Evolutionary conservation across 2,888 invertebrate genomes (phyloP).

Genomic region (Poecilus cupreus): DNA sequence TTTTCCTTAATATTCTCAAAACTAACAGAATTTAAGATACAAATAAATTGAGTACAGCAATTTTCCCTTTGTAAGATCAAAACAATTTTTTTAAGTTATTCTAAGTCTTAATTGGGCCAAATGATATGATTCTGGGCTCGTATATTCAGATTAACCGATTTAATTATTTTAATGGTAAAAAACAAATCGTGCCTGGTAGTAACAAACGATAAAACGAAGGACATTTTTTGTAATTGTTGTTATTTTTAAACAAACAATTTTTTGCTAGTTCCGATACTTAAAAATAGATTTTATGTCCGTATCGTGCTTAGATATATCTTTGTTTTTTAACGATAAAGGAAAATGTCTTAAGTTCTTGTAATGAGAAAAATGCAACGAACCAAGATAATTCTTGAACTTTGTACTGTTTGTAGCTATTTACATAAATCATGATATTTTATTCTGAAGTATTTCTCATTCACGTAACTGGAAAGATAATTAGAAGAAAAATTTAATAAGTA

Average conservation of each 20-base stretch:
- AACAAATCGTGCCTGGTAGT: not conserved
- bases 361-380: not conserved
- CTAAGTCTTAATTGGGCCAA: no score
- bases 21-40: no score
- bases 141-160: no score
- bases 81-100: no score
- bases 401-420: not conserved
- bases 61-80: no score
- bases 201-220: not conserved
- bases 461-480: not conserved
- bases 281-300: not conserved
- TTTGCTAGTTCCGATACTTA: not conserved
- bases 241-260: conserved; percentile 4
- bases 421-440: not conserved
- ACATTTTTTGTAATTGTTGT: not conserved
- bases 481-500: not conserved
- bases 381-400: not conserved
- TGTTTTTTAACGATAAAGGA: not conserved
- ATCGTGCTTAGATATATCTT: no score
- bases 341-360: not conserved
- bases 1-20: no score
- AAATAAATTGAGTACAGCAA: no score
- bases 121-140: no score
- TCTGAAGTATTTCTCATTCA: not conserved
- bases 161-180: no score